Evolutionary conservation across 1,140 invertebrate genomes (phyloP).

Genomic region (Aphidius ervi): DNA sequence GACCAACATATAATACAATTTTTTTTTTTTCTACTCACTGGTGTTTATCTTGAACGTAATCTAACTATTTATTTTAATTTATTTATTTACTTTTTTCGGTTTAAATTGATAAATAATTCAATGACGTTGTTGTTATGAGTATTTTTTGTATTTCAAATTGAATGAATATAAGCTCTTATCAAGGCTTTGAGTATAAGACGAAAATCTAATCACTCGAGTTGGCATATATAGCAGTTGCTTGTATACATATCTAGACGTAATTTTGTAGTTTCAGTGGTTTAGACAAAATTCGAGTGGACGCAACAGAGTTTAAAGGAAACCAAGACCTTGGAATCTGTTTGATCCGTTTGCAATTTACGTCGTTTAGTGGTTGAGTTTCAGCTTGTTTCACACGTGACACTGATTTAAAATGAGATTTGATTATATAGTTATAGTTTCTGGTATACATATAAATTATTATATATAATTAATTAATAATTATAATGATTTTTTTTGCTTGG

Average conservation of each 20-base stretch:
- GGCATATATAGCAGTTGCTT: constrained; percentile 9
- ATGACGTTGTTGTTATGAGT: neutral
- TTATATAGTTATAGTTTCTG: neutral
- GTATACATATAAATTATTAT: neutral
- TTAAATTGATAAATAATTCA: neutral
- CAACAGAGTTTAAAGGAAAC: neutral
- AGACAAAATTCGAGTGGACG: constrained; percentile 18
- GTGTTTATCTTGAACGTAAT: neutral
- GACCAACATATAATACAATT: constrained; percentile 4
- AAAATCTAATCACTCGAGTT: constrained; percentile 10
- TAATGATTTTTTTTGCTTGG: too few species aligned
- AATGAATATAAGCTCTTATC: neutral
- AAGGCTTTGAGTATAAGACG: neutral
- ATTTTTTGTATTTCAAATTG: neutral
- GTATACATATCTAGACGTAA: constrained; percentile 6
- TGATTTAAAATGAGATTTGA: constrained; percentile 14
- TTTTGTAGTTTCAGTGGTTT: constrained; percentile 21
- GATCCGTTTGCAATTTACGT: constrained; percentile 19
- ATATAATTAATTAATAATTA: neutral
- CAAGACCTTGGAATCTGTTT: constrained; percentile 16
- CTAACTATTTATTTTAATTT: too few species aligned
- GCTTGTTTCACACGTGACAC: constrained; percentile 12
- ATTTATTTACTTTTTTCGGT: neutral
- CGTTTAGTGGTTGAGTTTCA: constrained; percentile 3
- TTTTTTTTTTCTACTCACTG: neutral